Percentiles rank a stretch among this genome's conserved stretches.
Evolutionary conservation across 2,797 vertebrate genomes (phyloP).

Genomic region (Gallinago nigripennis): DNA sequence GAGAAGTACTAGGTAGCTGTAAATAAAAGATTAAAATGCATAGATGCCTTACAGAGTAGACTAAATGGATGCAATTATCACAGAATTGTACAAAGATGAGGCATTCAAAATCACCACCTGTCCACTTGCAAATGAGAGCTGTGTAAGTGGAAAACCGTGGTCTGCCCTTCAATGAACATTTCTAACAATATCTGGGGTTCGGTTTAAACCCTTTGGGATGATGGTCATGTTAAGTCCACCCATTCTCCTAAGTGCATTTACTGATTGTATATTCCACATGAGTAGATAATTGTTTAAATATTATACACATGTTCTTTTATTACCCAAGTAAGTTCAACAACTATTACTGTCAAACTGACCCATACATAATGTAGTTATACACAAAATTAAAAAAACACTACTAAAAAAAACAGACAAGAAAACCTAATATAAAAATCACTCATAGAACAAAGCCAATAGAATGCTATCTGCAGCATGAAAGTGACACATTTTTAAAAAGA

Average conservation of each 20-base stretch:
- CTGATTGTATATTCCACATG: neutral
- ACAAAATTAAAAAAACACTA: neutral
- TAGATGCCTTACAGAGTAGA: slow-evolving; percentile 9
- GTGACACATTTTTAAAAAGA: neutral
- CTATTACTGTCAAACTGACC: neutral
- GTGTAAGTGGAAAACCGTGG: slow-evolving; percentile 3
- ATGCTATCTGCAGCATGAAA: neutral
- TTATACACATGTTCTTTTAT: neutral
- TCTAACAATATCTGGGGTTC: neutral
- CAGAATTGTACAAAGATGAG: slow-evolving; percentile 59
- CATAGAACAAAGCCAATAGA: neutral
- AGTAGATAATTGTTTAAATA: neutral
- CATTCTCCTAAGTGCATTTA: neutral
- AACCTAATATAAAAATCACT: neutral
- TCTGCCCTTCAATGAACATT: neutral
- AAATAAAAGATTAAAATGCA: slow-evolving; percentile 70
- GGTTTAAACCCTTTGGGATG: neutral
- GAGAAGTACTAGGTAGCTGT: slow-evolving; percentile 19
- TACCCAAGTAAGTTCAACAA: neutral
- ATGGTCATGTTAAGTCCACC: neutral
- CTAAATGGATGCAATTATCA: slow-evolving; percentile 55
- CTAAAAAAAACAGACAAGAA: neutral
- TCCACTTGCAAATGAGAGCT: slow-evolving; percentile 14
- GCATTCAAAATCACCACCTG: slow-evolving; percentile 50
- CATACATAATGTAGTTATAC: neutral